Evolutionary conservation across 2,113 vertebrate species (phyloP), one percentile per base, ranked within the genome.

Genomic region (Prolemur simus): DNA sequence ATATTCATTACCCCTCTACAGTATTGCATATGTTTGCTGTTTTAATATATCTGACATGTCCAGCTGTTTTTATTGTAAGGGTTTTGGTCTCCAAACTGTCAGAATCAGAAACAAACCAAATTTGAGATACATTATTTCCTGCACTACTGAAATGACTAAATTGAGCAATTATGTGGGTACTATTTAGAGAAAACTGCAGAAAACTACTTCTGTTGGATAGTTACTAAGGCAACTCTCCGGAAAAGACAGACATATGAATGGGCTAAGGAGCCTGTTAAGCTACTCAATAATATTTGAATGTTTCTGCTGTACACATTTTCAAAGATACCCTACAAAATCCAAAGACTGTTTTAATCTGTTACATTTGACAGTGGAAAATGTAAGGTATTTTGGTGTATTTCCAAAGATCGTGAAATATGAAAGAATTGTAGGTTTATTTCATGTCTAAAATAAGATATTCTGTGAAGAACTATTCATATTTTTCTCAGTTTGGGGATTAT

Each of bases 161-260:
- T 91, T 96, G 73, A 88, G 60, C 47, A 88, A 96, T 96, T 93
- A 91, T 82, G 60, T 86, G 49, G 9, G 80, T 89, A 85, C 9
- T 95, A 45, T 86, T 95, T 96, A 85, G 49, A 95, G 81, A 90
- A 97, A 89, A 76, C 85, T 81, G 80, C 37, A 78, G 39, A 95
- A 95, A 95, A 86, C 42, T 80, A 80, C 90, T 96, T 96, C 63
- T 68, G 54, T 91, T 93, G 60, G 66, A 83, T 25, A 89, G 78
- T 95, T 91, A 80, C 74, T 95, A 97, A 86, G 78, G 89, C 60
- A 97, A 83, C 27, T 23, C 23, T 95, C 45, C 83, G 77, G 89
- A 82, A 64, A 95, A 96, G 49, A 88, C 92, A 64, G 83, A 71
- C 25, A 82, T 86, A 71, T 77, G 37, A 80, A 94, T 93, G 29